These are phyloP conservation scores for Cnemophilus loriae DNA, from an alignment of 2,113 vertebrate genomes.

Conservation along the genomic window DNA sequence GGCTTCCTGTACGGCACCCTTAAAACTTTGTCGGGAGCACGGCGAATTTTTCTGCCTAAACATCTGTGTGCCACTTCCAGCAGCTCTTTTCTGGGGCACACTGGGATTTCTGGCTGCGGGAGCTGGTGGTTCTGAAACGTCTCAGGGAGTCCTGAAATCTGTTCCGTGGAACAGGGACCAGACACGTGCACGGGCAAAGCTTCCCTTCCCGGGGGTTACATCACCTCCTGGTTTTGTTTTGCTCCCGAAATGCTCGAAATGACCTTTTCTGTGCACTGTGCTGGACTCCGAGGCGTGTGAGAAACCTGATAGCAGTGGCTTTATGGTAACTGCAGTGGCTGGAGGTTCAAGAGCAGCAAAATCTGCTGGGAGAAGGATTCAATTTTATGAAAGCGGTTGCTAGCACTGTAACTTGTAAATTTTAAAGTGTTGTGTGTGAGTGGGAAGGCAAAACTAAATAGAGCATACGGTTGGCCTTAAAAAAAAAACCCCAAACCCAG, in stretches of 20 bases:
- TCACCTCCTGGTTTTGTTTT: background rate
- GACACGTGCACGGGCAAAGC: background rate
- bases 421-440: background rate
- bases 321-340: background rate
- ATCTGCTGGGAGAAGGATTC: background rate
- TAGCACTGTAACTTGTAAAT: background rate
- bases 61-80: background rate
- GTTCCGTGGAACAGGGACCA: background rate
- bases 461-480: background rate
- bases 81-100: background rate
- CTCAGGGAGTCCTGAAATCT: background rate
- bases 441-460: slow-evolving; percentile 9
- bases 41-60: background rate
- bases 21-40: background rate
- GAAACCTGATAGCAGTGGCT: background rate
- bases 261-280: background rate
- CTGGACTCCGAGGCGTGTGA: background rate
- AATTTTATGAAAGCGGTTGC: background rate
- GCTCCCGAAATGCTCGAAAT: background rate
- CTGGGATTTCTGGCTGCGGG: background rate
- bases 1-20: background rate
- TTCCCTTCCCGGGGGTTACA: background rate
- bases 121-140: background rate
- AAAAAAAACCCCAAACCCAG: background rate
- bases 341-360: background rate